phyloP scores from a whole-genome alignment of 1,140 invertebrate species.

The Drosophila burlai region DNA sequence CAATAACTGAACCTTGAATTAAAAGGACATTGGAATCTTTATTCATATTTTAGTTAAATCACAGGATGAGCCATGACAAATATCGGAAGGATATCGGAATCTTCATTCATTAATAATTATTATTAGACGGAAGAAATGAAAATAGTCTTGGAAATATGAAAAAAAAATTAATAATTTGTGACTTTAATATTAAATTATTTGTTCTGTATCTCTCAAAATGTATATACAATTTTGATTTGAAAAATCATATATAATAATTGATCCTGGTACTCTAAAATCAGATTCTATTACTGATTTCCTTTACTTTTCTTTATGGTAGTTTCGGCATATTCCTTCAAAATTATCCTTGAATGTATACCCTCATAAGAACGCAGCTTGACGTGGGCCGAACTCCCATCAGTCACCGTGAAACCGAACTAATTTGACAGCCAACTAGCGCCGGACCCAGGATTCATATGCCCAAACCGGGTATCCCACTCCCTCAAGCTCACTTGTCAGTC shows the following conservation, averaged over 20 bases:
- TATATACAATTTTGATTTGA: neutral
- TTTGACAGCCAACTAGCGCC: conserved; percentile 79
- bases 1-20: neutral
- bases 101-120: neutral
- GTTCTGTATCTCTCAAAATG: neutral
- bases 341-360: neutral
- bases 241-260: too few species aligned
- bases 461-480: conserved; percentile 14
- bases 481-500: conserved; percentile 67
- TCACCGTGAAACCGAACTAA: conserved; percentile 75
- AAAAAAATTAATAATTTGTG: neutral
- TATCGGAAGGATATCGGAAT: neutral
- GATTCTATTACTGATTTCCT: neutral
- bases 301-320: neutral
- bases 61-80: neutral
- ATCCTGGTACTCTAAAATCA: neutral
- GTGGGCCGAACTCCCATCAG: conserved; percentile 31
- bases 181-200: conserved; percentile 1
- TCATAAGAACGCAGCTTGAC: conserved; percentile 19
- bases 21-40: neutral
- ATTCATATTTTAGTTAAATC: neutral
- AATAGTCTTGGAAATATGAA: neutral
- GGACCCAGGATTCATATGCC: conserved; percentile 22
- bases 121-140: neutral
- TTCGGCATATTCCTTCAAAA: neutral